Base-by-base conservation (phyloP, 2,888 invertebrate genomes). In the Nycteola revayana region DNA sequence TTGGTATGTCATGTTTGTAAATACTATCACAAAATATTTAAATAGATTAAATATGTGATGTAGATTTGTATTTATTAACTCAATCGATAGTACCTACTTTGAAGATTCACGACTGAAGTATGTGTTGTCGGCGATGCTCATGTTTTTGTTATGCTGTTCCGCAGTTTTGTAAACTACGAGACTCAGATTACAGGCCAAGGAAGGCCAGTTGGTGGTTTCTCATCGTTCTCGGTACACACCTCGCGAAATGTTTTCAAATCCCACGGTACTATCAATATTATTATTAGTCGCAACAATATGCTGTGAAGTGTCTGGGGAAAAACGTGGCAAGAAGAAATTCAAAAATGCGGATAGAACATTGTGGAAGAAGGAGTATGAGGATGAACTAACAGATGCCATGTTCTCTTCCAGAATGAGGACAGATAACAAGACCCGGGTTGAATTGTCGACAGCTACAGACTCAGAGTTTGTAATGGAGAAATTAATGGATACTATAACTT, bases 361-460 rank as follows among this genome's bases (percentile, higher is more conserved):
- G 6, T 87, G 87, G 87, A 84, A 82, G 56, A 75, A 80, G n/a
- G 85, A 82, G 40, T 86, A 82, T 41, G 87, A 87, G 42, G 64
- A 72, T 1, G 86, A 87, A 52, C 54, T 87, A 21, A 78, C 63
- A 7, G 79, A 84, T 8, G 85, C 86, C 3, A 75, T 85, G 66
- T 54, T 82, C 3, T 39, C 63, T 0, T 44, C 67, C 0, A 71
- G 52, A 27, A 74, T 64, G 32, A 56, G 66, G 5, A n/a, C n/a
- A 3, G 71, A 69, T 1, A 86, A 86, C 35, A 32, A 47, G 9
- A 84, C 84, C 2, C 64, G 82, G 21, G 57, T 66, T 1, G 40
- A 56, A 1, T 78, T 75, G 38, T 60, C 68, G 1, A 24, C 63
- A 1, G 23, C 45, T 0, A 8, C 36, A 28, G 84, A 87, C n/a